A percentile compares a stretch with the other conserved stretches of the same genome.
Evolutionary conservation across 1,140 invertebrate species (phyloP).

Genomic region (Marisa cornuarietis): DNA sequence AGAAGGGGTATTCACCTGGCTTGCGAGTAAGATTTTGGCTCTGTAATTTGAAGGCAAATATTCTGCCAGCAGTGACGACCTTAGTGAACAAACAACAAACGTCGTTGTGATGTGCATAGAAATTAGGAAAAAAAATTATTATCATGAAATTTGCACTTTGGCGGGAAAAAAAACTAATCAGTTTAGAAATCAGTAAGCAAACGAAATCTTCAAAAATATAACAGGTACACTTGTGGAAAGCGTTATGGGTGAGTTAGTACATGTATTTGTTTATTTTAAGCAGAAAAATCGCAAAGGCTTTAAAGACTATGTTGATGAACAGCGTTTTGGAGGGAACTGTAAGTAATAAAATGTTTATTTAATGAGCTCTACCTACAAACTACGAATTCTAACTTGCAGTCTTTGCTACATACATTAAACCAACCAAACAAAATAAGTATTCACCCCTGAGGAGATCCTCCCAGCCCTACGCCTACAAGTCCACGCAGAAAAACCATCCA

Average conservation of each 20-base stretch:
- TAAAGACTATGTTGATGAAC: no score
- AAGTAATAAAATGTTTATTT: background rate
- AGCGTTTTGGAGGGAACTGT: no score
- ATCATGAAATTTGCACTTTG: background rate
- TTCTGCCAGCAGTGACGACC: conserved; percentile 53
- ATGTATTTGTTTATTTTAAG: no score
- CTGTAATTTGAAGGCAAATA: conserved; percentile 56
- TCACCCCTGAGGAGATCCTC: conserved; percentile 95
- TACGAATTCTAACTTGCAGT: no score
- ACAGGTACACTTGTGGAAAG: no score
- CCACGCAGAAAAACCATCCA: conserved; percentile 90
- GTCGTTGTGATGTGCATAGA: no score
- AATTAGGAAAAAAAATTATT: no score
- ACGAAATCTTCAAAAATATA: no score
- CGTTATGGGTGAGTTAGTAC: no score
- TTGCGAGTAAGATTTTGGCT: conserved; percentile 49
- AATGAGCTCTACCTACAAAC: no score
- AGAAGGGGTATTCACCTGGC: conserved; percentile 28
- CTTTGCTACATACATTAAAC: background rate
- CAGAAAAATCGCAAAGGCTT: no score
- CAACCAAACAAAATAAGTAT: conserved; percentile 48
- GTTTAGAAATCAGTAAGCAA: background rate
- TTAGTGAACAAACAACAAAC: conserved; percentile 28
- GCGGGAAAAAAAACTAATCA: conserved; percentile 4
- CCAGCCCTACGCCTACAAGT: conserved; percentile 93